A percentile compares a stretch with the other conserved stretches of the same genome.
phyloP scores from a whole-genome alignment of 2,113 vertebrate species.

The Megaptera novaeangliae region DNA sequence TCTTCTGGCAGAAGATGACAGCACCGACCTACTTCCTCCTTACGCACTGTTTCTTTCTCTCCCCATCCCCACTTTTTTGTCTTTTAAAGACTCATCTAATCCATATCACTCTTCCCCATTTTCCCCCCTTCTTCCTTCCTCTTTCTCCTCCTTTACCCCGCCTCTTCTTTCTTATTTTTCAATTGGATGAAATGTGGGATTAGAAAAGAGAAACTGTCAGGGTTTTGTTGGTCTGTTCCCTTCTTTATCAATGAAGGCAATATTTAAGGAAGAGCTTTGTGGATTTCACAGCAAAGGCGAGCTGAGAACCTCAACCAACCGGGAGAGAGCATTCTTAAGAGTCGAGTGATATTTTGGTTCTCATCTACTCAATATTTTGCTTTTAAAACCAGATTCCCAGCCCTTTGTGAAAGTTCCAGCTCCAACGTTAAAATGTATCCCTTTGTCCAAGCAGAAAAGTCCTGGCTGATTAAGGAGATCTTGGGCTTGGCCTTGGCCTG shows the following conservation, averaged over 20 bases:
- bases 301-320: not conserved
- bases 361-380: not conserved
- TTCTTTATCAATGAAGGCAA: not conserved
- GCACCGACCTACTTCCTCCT: not conserved
- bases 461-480: not conserved
- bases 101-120: not conserved
- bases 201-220: not conserved
- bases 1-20: not conserved
- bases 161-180: not conserved
- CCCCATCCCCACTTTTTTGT: not conserved
- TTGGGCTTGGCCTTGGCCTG: not conserved
- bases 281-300: not conserved
- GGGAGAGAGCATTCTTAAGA: not conserved
- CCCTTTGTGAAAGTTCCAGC: not conserved
- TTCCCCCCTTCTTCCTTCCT: not conserved
- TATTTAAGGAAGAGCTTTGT: not conserved
- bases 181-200: not conserved
- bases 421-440: not conserved
- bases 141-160: not conserved
- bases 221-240: not conserved
- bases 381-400: conserved; percentile 35
- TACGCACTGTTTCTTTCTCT: not conserved
- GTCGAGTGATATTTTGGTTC: not conserved
- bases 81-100: not conserved
- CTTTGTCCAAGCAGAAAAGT: not conserved